Percentiles rank a stretch among this genome's conserved stretches.
These are phyloP conservation scores for Aplochiton taeniatus DNA, from an alignment of 2,797 vertebrate species.

Conservation along the genomic window DNA sequence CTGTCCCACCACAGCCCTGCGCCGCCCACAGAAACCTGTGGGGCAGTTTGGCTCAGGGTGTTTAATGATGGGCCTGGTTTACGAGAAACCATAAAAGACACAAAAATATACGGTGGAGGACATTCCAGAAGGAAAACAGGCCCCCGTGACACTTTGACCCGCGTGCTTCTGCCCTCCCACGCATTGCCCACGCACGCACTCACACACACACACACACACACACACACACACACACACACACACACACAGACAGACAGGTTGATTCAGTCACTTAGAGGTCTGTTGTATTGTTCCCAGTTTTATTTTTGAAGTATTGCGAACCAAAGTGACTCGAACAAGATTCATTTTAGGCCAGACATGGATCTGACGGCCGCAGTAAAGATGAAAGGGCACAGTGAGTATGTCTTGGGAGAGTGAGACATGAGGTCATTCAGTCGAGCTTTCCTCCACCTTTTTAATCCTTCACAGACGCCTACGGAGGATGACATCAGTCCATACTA, in stretches of 20 bases:
- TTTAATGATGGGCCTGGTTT: slow-evolving; percentile 60
- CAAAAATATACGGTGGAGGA: slow-evolving; percentile 32
- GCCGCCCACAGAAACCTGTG: slow-evolving; percentile 32
- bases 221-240: background rate
- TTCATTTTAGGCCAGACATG: background rate
- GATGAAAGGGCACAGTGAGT: slow-evolving; percentile 7
- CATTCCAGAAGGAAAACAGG: slow-evolving; percentile 61
- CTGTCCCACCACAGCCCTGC: slow-evolving; percentile 42
- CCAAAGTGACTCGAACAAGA: slow-evolving; percentile 3
- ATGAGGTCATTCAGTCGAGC: slow-evolving; percentile 9
- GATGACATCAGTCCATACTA: slow-evolving; percentile 15
- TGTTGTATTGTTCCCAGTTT: too few relatives aligned
- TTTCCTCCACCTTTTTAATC: background rate
- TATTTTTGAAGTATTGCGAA: too few relatives aligned
- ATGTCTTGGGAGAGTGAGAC: background rate
- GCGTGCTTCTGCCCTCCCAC: background rate
- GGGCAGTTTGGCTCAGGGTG: slow-evolving; percentile 47
- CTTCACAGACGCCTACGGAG: slow-evolving; percentile 18
- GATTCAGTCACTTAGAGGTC: too few relatives aligned
- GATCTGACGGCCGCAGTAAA: background rate
- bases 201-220: background rate
- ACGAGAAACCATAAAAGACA: slow-evolving; percentile 52
- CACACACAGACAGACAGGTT: too few relatives aligned
- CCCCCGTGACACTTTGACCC: background rate
- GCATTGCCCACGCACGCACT: slow-evolving; percentile 10